Base-by-base conservation (phyloP, 2,888 invertebrate genomes). In the Drosophila mettleri region DNA sequence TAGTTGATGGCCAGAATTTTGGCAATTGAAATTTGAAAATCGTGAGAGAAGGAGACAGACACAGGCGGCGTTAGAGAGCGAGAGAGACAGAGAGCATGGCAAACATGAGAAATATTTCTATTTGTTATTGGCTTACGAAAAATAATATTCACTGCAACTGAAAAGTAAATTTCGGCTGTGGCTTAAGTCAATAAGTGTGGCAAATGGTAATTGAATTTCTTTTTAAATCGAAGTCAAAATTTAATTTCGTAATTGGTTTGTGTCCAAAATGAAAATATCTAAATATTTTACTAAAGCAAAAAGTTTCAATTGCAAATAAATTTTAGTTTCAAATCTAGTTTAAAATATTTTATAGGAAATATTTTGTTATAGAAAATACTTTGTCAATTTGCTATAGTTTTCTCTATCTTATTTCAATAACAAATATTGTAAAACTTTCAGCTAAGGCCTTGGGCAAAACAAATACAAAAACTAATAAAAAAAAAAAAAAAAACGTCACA, bases 71-170 rank as follows among this genome's bases (percentile, higher is more conserved):
- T 2, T 3, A 20, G 29, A 16, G 7, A 3, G 24, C 4, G 27
- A 24, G 16, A 7, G 43, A 5, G 45, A 27, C 14, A 2, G 12
- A 24, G 18, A 27, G 14, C 14, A 5, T 54, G 27, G 53, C 24
- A 49, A 71, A 71, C 38, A 73, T 52, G 43, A 41, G 20, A 36
- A 63, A 69, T 57, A 60, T 61, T 74, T 41, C 1, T 51, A 51
- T 74, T 64, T 64, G 55, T 48, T 20, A 55, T 51, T 66, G 52
- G 41, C 41, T 66, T 41, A 36, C n/a, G 45, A 18, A 31, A 57
- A 39, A 39, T 41, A 36, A 33, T 46, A 48, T 48, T 53, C 16
- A 20, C 1, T 33, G 46, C 27, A 48, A 3, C 31, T 27, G 4
- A 51, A 54, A 64, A 36, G 39, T 10, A 53, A 34, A 39, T 33